phyloP scores from a whole-genome alignment of 37 sponge, comb jelly and placozoan genomes.

The Cliona cf. orientalis region DNA sequence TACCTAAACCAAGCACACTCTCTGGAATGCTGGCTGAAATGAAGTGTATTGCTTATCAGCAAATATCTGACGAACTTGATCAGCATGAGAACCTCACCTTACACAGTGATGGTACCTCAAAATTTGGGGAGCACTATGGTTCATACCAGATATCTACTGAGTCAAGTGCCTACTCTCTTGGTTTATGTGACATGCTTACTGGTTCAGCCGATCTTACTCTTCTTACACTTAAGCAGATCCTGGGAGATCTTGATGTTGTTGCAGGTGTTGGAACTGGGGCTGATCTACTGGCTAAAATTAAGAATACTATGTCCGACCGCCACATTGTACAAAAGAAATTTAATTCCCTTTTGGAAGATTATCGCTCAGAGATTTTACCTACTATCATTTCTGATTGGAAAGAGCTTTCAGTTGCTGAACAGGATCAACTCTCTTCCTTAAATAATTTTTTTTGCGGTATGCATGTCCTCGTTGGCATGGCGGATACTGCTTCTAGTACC shows the following conservation, averaged over 20 bases:
- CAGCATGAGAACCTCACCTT: not conserved
- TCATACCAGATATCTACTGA: conserved; percentile 30
- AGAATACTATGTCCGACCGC: conserved; percentile 53
- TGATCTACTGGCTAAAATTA: not conserved
- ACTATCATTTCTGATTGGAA: not conserved
- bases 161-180: conserved; percentile 18
- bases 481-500: conserved; percentile 17
- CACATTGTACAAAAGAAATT: conserved; percentile 41
- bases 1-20: not conserved
- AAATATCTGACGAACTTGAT: not conserved
- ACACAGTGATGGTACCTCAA: conserved; percentile 26
- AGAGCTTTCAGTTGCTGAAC: not conserved
- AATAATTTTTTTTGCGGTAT: conserved; percentile 55
- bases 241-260: conserved; percentile 18
- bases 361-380: conserved; percentile 17
- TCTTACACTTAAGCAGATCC: conserved; percentile 6
- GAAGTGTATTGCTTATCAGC: conserved; percentile 8
- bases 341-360: conserved; percentile 30
- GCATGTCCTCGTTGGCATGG: conserved; percentile 52
- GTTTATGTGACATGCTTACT: conserved; percentile 29
- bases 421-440: not conserved
- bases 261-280: not conserved
- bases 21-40: conserved; percentile 1
- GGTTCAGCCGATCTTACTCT: conserved; percentile 40
- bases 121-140: conserved; percentile 42